Conservation (phyloP, 2,888 invertebrate species). For the Arctia plantaginis region DNA sequence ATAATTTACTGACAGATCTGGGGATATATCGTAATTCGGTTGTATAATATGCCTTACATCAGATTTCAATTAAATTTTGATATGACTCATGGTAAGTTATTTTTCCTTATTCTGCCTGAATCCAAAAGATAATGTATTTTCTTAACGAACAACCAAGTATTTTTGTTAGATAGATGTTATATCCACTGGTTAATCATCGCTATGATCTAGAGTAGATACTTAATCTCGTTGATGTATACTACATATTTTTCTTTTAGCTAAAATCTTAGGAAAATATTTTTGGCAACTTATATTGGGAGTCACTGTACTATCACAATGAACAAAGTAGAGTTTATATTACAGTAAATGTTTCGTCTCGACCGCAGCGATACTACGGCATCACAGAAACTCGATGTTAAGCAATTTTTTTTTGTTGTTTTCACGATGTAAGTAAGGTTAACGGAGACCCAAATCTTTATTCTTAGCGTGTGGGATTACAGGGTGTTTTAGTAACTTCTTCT, state of each 20-base stretch:
- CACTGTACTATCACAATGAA: too few relatives aligned
- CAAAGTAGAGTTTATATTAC: background rate
- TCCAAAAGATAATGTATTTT: background rate
- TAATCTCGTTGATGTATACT: background rate
- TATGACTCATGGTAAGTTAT: background rate
- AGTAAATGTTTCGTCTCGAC: background rate
- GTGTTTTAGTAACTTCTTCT: too few relatives aligned
- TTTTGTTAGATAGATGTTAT: slow-evolving; percentile 2
- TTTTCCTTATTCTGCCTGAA: background rate
- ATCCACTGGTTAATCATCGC: slow-evolving; percentile 7
- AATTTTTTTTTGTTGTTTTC: too few relatives aligned
- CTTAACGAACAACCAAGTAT: background rate
- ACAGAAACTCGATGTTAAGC: background rate
- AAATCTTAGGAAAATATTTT: background rate
- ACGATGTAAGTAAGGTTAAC: background rate
- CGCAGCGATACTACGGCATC: background rate
- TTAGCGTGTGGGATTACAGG: too few relatives aligned
- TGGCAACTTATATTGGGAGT: background rate
- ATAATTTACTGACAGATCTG: background rate
- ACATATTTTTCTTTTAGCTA: background rate
- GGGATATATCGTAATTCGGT: background rate
- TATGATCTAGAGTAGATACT: background rate
- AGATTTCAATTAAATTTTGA: background rate
- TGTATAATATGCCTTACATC: background rate
- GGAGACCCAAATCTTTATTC: background rate